Conservation (phyloP, 2,888 invertebrate genomes). For the Metopia argyrocephala region DNA sequence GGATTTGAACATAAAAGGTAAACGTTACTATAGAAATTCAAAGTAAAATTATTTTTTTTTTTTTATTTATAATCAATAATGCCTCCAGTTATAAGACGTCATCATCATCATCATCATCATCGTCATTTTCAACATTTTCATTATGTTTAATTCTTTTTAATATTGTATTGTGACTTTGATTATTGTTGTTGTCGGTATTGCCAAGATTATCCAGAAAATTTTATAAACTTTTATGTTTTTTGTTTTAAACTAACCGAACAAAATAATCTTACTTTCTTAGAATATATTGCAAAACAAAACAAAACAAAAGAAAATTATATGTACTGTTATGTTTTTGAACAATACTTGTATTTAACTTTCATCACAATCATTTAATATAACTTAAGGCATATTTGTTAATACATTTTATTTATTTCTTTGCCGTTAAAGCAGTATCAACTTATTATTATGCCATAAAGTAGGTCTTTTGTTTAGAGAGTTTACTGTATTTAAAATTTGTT, state of each 20-base stretch:
- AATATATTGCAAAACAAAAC: too few relatives aligned
- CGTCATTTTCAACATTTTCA: too few relatives aligned
- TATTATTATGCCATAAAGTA: background rate
- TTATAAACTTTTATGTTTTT: constrained; percentile 13
- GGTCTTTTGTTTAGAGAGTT: background rate
- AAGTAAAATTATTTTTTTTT: constrained; percentile 23
- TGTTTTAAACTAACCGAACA: too few relatives aligned
- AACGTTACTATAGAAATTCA: constrained; percentile 19
- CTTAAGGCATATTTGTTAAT: constrained; percentile 7
- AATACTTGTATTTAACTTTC: constrained; percentile 6
- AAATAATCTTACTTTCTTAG: too few relatives aligned
- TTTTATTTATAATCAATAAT: constrained; percentile 6
- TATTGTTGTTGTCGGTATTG: too few relatives aligned
- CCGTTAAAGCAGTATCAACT: background rate
- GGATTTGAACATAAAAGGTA: background rate
- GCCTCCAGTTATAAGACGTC: constrained; percentile 29
- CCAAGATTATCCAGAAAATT: constrained; percentile 12
- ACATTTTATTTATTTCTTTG: too few relatives aligned
- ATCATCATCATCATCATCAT: too few relatives aligned
- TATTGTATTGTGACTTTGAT: too few relatives aligned
- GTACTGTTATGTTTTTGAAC: background rate
- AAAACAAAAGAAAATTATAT: too few relatives aligned
- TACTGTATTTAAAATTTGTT: background rate
- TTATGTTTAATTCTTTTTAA: too few relatives aligned
- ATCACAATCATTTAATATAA: constrained; percentile 5